phyloP scores from a whole-genome alignment of 2,888 invertebrate genomes.

The Octodonta nipae region DNA sequence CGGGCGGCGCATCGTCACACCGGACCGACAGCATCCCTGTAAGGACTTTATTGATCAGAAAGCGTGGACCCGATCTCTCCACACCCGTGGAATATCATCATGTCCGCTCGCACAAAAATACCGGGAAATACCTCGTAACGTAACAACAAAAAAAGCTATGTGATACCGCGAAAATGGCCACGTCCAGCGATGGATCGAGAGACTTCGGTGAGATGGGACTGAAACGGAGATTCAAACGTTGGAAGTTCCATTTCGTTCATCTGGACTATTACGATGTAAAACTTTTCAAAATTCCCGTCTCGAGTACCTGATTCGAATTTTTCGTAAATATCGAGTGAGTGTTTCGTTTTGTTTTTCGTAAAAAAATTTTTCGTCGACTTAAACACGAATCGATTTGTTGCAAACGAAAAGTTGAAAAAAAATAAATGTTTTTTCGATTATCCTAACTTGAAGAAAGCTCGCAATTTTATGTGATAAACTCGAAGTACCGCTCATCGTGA shows the following conservation, averaged over 20 bases:
- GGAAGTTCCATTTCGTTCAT: slow-evolving; percentile 30
- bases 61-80: too few species aligned
- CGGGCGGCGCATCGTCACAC: too few species aligned
- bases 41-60: too few species aligned
- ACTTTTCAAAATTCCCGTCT: not conserved
- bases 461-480: not conserved
- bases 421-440: too few species aligned
- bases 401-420: too few species aligned
- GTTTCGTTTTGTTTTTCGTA: too few species aligned
- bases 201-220: slow-evolving; percentile 21
- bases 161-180: not conserved
- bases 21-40: too few species aligned
- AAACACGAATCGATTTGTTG: too few species aligned
- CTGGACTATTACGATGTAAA: slow-evolving; percentile 21
- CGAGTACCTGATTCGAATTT: not conserved
- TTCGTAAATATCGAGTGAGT: too few species aligned
- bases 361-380: too few species aligned
- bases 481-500: too few species aligned
- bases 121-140: too few species aligned
- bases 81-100: not conserved
- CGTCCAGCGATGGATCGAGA: not conserved
- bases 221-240: slow-evolving; percentile 28
- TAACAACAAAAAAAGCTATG: not conserved
- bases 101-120: not conserved
- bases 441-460: not conserved